Base-by-base conservation (phyloP, 2,797 vertebrate species). In the Chaetodon trifasciatus region DNA sequence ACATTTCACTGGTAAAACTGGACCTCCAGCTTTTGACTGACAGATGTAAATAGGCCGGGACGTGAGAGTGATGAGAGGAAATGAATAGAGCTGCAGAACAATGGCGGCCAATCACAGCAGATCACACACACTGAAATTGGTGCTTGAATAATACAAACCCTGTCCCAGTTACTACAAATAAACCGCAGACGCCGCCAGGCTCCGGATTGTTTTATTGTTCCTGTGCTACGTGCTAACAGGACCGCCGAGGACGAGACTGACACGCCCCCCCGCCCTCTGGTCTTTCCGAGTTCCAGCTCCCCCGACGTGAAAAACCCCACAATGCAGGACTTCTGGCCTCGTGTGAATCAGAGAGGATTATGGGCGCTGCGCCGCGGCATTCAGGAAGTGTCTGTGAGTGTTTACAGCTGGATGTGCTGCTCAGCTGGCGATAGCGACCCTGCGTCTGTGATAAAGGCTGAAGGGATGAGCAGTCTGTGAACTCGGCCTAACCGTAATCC, bases 371-470 rank as follows among this genome's bases (percentile, higher is more conserved):
- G 90, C 79, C 77, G 32, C 6, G 53, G 76, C 85, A 67, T 90
- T 83, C 57, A 67, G 78, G 61, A 78, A 70, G 79, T n/a, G 80
- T 84, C 21, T 80, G 65, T 40, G 57, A 70, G 76, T 69, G 69
- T 82, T 75, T 84, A 63, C 81, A 64, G 83, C 84, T 70, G 78
- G 70, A 79, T 79, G 78, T 81, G 81, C 90, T 88, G 91, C 89
- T 86, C 83, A 72, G 88, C 73, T 17, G 75, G 71, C 19, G 88
- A 90, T 85, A 90, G 88, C 83, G 52, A 80, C 73, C 55, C 64
- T 55, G 78, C 46, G 68, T 73, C 82, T 83, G 74, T 65, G 87
- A 88, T 89, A 85, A 86, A 75, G 78, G 73, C 78, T 71, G 78
- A 70, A 46, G 74, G 67, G 89, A 87, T 84, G 84, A 89, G 81